Base-by-base conservation (phyloP, 2,797 vertebrate genomes). In the Poeciliopsis infans region DNA sequence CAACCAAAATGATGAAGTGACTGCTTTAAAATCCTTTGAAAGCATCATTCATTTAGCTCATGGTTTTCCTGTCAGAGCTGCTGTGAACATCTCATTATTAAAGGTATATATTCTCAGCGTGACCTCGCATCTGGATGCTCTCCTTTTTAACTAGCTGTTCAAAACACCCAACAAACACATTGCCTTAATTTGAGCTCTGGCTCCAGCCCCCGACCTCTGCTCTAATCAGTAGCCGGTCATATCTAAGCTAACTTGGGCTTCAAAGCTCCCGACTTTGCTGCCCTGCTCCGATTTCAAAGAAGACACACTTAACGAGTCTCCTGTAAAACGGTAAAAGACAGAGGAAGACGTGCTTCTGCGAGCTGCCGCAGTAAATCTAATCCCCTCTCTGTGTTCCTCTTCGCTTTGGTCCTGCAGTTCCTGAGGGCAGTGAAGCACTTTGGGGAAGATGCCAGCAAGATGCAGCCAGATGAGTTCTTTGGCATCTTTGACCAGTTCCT, bases 401-500 rank as follows among this genome's bases (percentile, higher is more conserved):
- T 80, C 74, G 73, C 85, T 86, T 70, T 82, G 81, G 47, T 90
- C 82, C 78, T 77, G 20, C 92, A 99, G 98, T 99, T 99, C 90
- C 87, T 94, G 76, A 97, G 96, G 93, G 96, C 97, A 31, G 97
- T 99, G 83, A 98, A 97, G 93, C 96, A 98, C 95, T 99, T 99
- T 15, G 98, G 98, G 25, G 98, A 99, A 90, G 98, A 99, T 36
- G 92, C 96, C 1, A 91, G 93, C 72, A 98, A 96, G 95, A 97
- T 98, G 85, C 98, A 99, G 92, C 98, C 98, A 0, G 98, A 99
- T 0, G 98, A 99, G 95, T 99, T 99, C 96, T 99, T 99, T 2
- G 98, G 98, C 84, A 98, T 99, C 90, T 99, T 99, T 0, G 98
- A 99, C 92, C 98, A 99, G 91, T 99, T 99, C 94, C 96, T 99